Evolutionary conservation across 2,113 vertebrate genomes (phyloP), one percentile per base, ranked within the genome.

Genomic region (Mirza zaza): DNA sequence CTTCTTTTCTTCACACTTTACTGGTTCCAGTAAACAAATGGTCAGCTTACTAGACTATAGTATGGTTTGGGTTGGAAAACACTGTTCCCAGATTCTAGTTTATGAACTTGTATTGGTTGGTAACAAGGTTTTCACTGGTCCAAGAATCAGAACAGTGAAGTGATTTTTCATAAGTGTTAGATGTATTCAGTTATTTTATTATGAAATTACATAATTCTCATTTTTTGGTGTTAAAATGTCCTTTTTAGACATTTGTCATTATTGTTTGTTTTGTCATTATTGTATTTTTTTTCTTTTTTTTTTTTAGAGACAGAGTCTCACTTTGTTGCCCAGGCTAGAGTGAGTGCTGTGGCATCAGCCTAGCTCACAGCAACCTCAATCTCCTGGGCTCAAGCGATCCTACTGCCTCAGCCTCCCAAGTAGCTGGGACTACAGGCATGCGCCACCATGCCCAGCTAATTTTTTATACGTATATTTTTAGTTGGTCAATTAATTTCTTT

Each of bases 161-260:
- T 70, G 25, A 79, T 32, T 96, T 96, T 91, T 86, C 17, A 67
- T 90, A 73, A 87, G 73, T 61, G 68, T 57, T 59, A 88, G 86
- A 39, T 75, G 25, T 73, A 20, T 67, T 55, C 9, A 45, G 3
- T 71, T 63, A 11, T 42, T 90, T 63, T 52, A n/a, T 95, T 94
- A 73, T 85, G 68, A 90, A 89, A 77, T 59, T 52, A 59, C 0
- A n/a, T 61, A 57, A 10, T 91, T 88, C 67, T 45, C 23, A 20
- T 32, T 83, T 67, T 48, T 77, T 57, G 34, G 20, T 93, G 67
- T 80, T 91, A 87, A 94, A 96, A 76, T 92, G 21, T 86, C 75
- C 23, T 90, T 88, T 96, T 88, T 21, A 57, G 55, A 57, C 55
- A 57, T 57, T 57, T 85, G 65, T 80, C 77, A 80, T 88, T 90